phyloP scores from a whole-genome alignment of 2,888 invertebrate species.

The Caradrina kadenii region DNA sequence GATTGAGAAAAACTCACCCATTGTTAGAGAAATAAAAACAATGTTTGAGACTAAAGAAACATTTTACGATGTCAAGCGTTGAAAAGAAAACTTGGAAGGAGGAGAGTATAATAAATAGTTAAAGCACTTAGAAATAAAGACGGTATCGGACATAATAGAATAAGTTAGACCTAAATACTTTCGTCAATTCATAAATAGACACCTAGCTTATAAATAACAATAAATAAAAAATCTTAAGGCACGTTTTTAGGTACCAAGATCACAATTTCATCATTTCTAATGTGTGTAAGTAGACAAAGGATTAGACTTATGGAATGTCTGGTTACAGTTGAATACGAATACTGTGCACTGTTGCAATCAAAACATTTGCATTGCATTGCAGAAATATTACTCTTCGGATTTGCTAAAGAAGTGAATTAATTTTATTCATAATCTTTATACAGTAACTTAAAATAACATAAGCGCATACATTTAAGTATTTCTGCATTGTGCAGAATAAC shows the following conservation, averaged over 20 bases:
- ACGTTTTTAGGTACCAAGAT: constrained; percentile 88
- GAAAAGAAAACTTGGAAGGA: constrained; percentile 68
- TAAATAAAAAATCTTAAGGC: constrained; percentile 90
- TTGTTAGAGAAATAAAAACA: constrained; percentile 62
- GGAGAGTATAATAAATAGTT: constrained; percentile 77
- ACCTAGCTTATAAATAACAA: constrained; percentile 88
- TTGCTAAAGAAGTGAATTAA: constrained; percentile 77
- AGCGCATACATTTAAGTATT: constrained; percentile 90
- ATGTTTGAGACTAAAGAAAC: constrained; percentile 27
- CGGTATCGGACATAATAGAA: constrained; percentile 75
- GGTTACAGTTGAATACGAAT: constrained; percentile 75
- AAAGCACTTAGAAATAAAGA: constrained; percentile 72
- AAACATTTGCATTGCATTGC: constrained; percentile 71
- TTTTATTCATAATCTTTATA: constrained; percentile 80
- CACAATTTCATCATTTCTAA: constrained; percentile 86
- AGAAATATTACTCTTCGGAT: constrained; percentile 76
- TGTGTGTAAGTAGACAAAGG: constrained; percentile 76
- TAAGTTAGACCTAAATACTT: constrained; percentile 81
- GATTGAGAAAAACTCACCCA: constrained; percentile 53
- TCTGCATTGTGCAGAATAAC: constrained; percentile 91
- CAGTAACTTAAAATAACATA: constrained; percentile 87
- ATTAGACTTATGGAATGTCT: constrained; percentile 87
- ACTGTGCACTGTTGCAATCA: constrained; percentile 68
- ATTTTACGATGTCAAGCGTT: constrained; percentile 59
- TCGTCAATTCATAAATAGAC: constrained; percentile 87